These are phyloP conservation scores for Phrynosoma blainvillii DNA, from an alignment of 2,113 vertebrate species.

Conservation along the genomic window DNA sequence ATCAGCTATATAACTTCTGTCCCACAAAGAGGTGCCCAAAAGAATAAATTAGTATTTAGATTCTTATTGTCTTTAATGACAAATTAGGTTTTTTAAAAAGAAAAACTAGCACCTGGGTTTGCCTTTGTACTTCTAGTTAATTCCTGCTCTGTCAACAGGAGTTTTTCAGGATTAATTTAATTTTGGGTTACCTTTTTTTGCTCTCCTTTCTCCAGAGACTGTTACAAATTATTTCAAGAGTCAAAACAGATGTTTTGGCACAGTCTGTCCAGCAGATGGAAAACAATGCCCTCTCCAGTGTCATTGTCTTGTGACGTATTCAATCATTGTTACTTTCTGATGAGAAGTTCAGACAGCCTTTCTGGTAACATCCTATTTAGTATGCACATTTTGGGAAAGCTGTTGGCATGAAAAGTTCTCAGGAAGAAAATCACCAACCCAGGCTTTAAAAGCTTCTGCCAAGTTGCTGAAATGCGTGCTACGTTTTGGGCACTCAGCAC, in stretches of 20 bases:
- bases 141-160: conserved; percentile 25
- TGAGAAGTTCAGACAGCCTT: conserved; percentile 58
- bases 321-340: conserved; percentile 54
- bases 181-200: conserved; percentile 61
- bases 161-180: conserved; percentile 52
- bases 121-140: not conserved
- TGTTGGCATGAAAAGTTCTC: conserved; percentile 65
- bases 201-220: conserved; percentile 57
- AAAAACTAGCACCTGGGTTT: not conserved
- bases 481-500: not conserved
- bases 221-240: conserved; percentile 59
- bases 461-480: not conserved
- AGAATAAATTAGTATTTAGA: not conserved
- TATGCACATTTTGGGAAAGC: conserved; percentile 61
- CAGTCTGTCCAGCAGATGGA: conserved; percentile 60
- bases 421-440: conserved; percentile 57
- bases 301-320: conserved; percentile 60
- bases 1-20: not conserved
- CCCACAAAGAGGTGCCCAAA: not conserved
- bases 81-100: not conserved
- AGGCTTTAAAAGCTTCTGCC: conserved; percentile 62
- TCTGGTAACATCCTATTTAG: conserved; percentile 57
- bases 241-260: conserved; percentile 72
- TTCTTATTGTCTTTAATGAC: not conserved
- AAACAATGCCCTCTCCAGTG: conserved; percentile 57